phyloP scores from a whole-genome alignment of 2,113 vertebrate species.

The Crocuta crocuta region DNA sequence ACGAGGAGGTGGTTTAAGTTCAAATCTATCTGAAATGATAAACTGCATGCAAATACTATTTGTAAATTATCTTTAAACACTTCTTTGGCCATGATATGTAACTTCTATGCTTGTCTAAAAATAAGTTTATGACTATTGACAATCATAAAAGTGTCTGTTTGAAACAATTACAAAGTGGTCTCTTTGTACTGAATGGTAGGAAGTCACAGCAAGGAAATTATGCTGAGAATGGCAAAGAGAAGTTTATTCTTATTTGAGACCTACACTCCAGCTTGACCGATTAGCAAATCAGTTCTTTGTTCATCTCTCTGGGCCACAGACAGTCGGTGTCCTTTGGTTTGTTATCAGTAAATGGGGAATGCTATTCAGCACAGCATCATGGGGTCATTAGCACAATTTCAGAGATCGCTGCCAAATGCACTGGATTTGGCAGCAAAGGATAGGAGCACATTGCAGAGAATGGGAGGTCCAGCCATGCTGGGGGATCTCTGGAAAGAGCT shows the following conservation, averaged over 20 bases:
- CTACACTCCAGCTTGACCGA: not conserved
- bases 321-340: not conserved
- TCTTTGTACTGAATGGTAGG: not conserved
- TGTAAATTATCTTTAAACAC: not conserved
- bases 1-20: not conserved
- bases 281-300: not conserved
- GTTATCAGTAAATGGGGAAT: not conserved
- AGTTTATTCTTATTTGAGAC: not conserved
- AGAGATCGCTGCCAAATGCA: not conserved
- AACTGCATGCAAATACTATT: not conserved
- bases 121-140: not conserved
- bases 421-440: not conserved
- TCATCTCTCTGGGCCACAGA: not conserved
- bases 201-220: not conserved
- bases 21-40: not conserved
- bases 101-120: not conserved
- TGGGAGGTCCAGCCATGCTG: not conserved
- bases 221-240: not conserved
- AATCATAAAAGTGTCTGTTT: not conserved
- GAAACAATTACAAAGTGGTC: not conserved
- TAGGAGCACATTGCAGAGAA: not conserved
- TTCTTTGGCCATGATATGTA: not conserved
- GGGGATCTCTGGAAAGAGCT: not conserved
- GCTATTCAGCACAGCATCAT: not conserved
- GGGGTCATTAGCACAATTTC: not conserved